A percentile compares a stretch with the other conserved stretches of the same genome.
Conservation (phyloP, 2,113 vertebrate genomes). For the Danionella cerebrum region DNA sequence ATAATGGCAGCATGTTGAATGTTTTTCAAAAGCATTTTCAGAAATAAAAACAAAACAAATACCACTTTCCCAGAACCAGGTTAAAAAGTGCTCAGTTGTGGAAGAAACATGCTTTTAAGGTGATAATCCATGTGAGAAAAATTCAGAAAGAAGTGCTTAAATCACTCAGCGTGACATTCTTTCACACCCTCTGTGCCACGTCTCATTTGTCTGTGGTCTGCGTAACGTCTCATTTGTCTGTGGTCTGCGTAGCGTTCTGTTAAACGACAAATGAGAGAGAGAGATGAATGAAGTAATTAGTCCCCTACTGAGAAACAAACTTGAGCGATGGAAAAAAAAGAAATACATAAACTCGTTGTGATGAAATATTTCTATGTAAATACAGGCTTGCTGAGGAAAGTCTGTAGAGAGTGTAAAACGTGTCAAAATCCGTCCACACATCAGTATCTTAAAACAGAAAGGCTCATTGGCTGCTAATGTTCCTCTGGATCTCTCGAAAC, state of each 20-base stretch:
- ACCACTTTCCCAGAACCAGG: background rate
- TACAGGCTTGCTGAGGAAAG: background rate
- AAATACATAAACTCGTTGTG: background rate
- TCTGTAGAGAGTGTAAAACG: background rate
- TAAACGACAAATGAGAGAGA: slow-evolving; percentile 12
- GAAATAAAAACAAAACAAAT: background rate
- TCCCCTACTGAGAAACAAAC: slow-evolving; percentile 26
- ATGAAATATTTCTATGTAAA: slow-evolving; percentile 19
- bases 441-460: slow-evolving; percentile 7
- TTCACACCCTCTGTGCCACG: slow-evolving; percentile 6
- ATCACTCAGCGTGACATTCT: slow-evolving; percentile 6
- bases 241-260: slow-evolving; percentile 8
- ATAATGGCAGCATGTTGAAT: background rate
- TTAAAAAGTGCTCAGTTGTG: background rate
- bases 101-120: background rate
- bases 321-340: slow-evolving; percentile 14
- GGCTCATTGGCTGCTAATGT: slow-evolving; percentile 20
- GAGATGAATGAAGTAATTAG: slow-evolving; percentile 15
- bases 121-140: background rate
- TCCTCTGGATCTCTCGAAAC: background rate
- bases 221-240: slow-evolving; percentile 20
- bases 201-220: slow-evolving; percentile 24
- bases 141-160: background rate
- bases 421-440: slow-evolving; percentile 8
- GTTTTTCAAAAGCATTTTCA: too few relatives aligned